These are phyloP conservation scores for Helleia helle DNA, from an alignment of 2,888 invertebrate genomes.

Conservation along the genomic window DNA sequence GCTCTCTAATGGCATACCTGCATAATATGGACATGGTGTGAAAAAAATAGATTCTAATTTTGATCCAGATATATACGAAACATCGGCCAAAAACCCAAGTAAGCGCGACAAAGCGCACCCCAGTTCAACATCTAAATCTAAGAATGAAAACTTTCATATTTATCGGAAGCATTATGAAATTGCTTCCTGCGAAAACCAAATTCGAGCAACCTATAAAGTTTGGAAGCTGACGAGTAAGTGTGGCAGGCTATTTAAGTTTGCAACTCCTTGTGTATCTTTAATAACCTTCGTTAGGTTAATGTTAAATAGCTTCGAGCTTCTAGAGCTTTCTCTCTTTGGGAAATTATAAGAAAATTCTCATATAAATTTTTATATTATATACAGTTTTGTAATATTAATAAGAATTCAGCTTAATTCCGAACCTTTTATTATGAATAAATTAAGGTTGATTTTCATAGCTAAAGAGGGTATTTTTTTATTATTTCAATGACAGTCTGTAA, in stretches of 20 bases:
- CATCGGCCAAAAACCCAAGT: too few species aligned
- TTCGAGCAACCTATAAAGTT: constrained; percentile 18
- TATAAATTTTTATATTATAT: neutral
- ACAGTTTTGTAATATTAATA: neutral
- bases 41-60: too few species aligned
- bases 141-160: constrained; percentile 11
- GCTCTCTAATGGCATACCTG: neutral
- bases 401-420: too few species aligned
- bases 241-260: constrained; percentile 26
- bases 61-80: too few species aligned
- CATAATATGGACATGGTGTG: neutral
- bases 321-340: neutral
- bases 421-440: too few species aligned
- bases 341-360: neutral
- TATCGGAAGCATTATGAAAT: constrained; percentile 15
- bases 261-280: constrained; percentile 18
- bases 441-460: too few species aligned
- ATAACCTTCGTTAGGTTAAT: constrained; percentile 7
- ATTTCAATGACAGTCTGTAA: too few species aligned
- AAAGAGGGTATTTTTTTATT: too few species aligned
- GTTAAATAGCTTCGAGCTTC: constrained; percentile 1
- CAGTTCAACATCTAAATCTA: too few species aligned
- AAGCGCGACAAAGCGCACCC: too few species aligned
- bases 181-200: constrained; percentile 12
- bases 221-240: constrained; percentile 22